phyloP scores from a whole-genome alignment of 2,888 invertebrate genomes.

The Melipona beecheii region DNA sequence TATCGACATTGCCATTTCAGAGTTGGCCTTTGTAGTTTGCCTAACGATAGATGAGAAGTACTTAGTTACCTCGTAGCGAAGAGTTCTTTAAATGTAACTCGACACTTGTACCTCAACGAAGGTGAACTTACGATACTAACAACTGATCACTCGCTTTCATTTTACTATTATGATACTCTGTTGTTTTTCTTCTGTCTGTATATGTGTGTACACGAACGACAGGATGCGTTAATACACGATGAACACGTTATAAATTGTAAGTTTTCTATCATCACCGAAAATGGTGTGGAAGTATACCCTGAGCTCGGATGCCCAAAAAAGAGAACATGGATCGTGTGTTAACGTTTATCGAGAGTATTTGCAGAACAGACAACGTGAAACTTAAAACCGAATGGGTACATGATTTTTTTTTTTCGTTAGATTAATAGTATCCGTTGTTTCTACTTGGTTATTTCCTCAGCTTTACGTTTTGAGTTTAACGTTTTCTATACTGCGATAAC shows the following conservation, averaged over 20 bases:
- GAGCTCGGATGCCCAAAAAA: conserved; percentile 50
- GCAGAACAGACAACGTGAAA: conserved; percentile 48
- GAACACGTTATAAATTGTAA: conserved; percentile 59
- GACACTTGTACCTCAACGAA: conserved; percentile 20
- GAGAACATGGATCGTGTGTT: conserved; percentile 38
- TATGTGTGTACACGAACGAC: conserved; percentile 33
- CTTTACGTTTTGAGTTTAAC: conserved; percentile 38
- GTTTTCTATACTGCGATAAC: conserved; percentile 43
- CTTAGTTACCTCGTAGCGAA: conserved; percentile 1
- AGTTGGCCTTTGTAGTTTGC: conserved; percentile 5
- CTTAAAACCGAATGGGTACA: conserved; percentile 20
- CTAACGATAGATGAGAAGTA: conserved; percentile 35
- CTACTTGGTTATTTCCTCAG: conserved; percentile 22
- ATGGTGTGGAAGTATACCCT: conserved; percentile 58
- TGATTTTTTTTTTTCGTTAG: background rate
- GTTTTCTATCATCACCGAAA: conserved; percentile 55
- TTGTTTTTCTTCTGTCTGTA: background rate
- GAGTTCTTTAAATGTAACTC: conserved; percentile 20
- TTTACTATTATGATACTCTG: conserved; percentile 4
- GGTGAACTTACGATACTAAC: conserved; percentile 39
- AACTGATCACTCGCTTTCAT: conserved; percentile 15
- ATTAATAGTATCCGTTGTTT: background rate
- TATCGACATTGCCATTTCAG: background rate
- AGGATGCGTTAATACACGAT: conserved; percentile 47
- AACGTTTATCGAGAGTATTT: conserved; percentile 15